A percentile compares a stretch with the other conserved stretches of the same genome.
These are phyloP conservation scores for Megaceryle maxima DNA, from an alignment of 2,113 vertebrate genomes.

Conservation along the genomic window DNA sequence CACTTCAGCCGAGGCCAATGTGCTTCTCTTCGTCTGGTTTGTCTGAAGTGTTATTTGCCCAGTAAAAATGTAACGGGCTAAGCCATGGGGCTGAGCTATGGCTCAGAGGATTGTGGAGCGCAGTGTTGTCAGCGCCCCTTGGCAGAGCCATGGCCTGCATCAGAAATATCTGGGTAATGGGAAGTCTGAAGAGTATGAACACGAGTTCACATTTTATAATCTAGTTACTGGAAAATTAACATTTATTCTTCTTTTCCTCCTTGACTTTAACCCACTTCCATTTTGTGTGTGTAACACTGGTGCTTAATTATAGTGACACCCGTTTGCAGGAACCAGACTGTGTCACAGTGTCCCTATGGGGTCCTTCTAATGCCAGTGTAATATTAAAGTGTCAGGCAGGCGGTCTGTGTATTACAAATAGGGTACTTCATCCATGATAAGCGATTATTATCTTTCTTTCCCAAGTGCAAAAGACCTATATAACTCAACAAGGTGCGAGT, in stretches of 20 bases:
- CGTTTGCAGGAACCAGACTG: conserved; percentile 72
- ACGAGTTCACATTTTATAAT: conserved; percentile 41
- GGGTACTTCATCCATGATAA: conserved; percentile 80
- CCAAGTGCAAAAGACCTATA: conserved; percentile 73
- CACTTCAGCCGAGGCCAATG: fast-evolving
- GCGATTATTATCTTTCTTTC: conserved; percentile 79
- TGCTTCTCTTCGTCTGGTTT: not conserved
- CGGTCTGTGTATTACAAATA: conserved; percentile 76
- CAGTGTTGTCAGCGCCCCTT: not conserved
- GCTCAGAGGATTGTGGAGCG: not conserved
- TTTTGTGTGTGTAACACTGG: conserved; percentile 43
- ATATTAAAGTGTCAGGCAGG: conserved; percentile 79
- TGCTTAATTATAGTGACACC: conserved; percentile 73
- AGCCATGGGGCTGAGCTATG: not conserved
- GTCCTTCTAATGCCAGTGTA: conserved; percentile 72
- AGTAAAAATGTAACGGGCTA: not conserved
- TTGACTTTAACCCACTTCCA: conserved; percentile 23
- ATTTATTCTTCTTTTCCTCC: conserved; percentile 50
- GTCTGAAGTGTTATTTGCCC: not conserved
- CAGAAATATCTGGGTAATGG: not conserved
- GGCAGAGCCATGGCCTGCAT: not conserved
- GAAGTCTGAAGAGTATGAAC: not conserved
- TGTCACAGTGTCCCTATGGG: conserved; percentile 72
- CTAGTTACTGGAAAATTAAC: conserved; percentile 47
- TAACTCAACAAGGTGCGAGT: conserved; percentile 75